Conservation (phyloP, 92 coral and sea anemone genomes). For the Parazoanthus atlanticus region DNA sequence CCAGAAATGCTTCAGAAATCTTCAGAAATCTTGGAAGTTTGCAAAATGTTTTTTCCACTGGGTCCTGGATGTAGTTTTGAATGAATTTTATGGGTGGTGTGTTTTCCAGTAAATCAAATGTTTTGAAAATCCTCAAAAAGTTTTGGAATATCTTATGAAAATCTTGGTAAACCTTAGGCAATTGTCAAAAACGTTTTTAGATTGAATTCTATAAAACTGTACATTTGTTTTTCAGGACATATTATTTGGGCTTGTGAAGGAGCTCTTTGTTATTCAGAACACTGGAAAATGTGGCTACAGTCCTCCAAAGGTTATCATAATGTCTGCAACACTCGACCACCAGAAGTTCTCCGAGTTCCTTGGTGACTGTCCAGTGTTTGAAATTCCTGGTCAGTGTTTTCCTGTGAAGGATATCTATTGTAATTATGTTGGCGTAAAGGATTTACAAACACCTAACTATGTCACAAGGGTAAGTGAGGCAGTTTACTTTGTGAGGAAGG, state of each 20-base stretch:
- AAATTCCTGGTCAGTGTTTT: slow-evolving; percentile 86
- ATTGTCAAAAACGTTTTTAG: no score
- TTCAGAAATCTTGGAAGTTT: no score
- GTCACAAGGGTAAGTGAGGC: slow-evolving; percentile 66
- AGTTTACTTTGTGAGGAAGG: not conserved
- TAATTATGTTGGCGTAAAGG: slow-evolving; percentile 70
- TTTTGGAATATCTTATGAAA: not conserved
- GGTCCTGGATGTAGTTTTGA: no score
- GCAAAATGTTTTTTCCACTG: no score
- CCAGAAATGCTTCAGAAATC: no score
- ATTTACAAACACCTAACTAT: slow-evolving; percentile 82
- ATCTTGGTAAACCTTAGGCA: not conserved
- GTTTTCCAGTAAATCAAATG: no score
- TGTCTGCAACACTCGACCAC: slow-evolving; percentile 93
- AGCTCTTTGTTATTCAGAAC: slow-evolving; percentile 59
- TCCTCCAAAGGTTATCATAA: slow-evolving; percentile 74
- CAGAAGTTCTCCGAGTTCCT: slow-evolving; percentile 88
- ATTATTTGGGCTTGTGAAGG: slow-evolving; percentile 88
- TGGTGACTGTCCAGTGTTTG: slow-evolving; percentile 86
- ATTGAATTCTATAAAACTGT: not conserved
- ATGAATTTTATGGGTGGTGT: no score
- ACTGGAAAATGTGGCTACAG: not conserved
- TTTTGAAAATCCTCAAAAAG: no score
- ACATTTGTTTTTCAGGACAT: slow-evolving; percentile 70
- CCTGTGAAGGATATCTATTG: slow-evolving; percentile 79